Conservation (phyloP, 1,140 invertebrate genomes). For the Carposina sasakii region DNA sequence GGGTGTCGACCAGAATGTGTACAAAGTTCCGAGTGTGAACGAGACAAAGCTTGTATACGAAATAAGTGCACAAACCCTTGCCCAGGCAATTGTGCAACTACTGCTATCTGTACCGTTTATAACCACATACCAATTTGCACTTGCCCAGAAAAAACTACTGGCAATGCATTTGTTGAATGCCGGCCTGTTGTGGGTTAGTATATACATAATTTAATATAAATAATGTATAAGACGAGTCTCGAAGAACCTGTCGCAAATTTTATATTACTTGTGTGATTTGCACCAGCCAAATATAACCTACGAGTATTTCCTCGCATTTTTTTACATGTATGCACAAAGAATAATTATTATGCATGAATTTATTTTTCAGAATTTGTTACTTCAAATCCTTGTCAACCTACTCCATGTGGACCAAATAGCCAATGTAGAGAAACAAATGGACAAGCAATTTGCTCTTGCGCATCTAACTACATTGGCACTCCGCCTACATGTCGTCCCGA, state of each 20-base stretch:
- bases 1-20: conserved; percentile 81
- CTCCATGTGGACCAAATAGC: conserved; percentile 77
- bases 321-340: conserved; percentile 3
- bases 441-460: conserved; percentile 76
- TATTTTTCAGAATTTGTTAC: conserved; percentile 52
- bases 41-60: conserved; percentile 79
- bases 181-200: conserved; percentile 72
- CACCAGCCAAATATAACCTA: too few species aligned
- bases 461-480: conserved; percentile 76
- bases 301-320: too few species aligned
- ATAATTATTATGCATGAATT: conserved; percentile 1
- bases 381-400: conserved; percentile 74
- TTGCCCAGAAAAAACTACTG: conserved; percentile 78
- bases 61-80: conserved; percentile 84
- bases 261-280: too few species aligned
- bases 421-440: conserved; percentile 76
- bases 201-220: conserved; percentile 7
- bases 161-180: conserved; percentile 81
- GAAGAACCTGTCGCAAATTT: too few species aligned
- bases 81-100: conserved; percentile 79
- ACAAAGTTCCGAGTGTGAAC: conserved; percentile 80
- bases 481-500: conserved; percentile 76
- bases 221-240: too few species aligned
- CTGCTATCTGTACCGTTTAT: conserved; percentile 80
- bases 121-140: conserved; percentile 85